Evolutionary conservation across 2,888 invertebrate genomes (phyloP), one percentile per base, ranked within the genome.

Genomic region (Lycocerus yunnanus): DNA sequence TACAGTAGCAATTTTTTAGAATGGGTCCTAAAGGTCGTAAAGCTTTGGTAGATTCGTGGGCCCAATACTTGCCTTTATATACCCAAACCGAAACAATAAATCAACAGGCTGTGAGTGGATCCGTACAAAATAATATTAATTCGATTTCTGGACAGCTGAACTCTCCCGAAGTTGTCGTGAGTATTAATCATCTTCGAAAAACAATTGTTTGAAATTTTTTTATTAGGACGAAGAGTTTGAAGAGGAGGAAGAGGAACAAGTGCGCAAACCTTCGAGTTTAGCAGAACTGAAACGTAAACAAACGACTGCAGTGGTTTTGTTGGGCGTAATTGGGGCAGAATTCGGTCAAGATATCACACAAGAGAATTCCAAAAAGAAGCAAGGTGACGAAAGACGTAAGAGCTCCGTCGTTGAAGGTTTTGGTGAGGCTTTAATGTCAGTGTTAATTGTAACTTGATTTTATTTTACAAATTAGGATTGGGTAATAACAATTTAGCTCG

Each of bases 271-370:
- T 6, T 95, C 96, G 1, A 95, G 95, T 78, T 88, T 93, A 2
- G 94, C 95, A 0, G 97, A 97, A 86, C 86, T 97, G 69, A 96
- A 96, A 81, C 91, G 98, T 6, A 97, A 98, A 83, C 98, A 99
- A 87, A 97, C 98, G 0, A 98, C 99, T 0, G 97, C 99, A 0
- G 97, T 99, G 0, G 97, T 99, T 4, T 88, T 99, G 69, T 87
- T 99, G 59, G 99, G 98, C 0, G 99, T 99, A 0, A 97, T 99
- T 70, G 99, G 99, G 0, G 97, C 99, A 0, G 98, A 99, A 88
- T 99, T 99, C 84, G 99, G 99, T 0, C 97, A 97, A 85, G 99
- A 99, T 84, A 95, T 98, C 68, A 92, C 93, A 0, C 89, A 90
- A 72, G 88, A 89, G 0, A 89, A 89, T 5, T 88, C 89, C 24